Base-by-base conservation (phyloP, 2,797 vertebrate genomes). In the Emydoidea blandingii region DNA sequence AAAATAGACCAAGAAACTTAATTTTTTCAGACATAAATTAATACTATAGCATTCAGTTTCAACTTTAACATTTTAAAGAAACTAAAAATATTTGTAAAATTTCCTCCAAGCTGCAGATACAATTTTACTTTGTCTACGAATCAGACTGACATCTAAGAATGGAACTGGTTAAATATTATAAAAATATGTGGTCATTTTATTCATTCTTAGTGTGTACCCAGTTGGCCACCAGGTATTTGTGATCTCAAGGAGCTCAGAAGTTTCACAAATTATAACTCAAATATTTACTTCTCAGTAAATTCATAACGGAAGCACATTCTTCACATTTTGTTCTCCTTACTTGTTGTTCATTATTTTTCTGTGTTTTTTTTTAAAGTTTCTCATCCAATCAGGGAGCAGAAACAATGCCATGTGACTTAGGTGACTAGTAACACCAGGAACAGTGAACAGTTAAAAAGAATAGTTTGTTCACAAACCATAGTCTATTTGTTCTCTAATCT, bases 81-180 rank as follows among this genome's bases (percentile, higher is more conserved):
- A 25, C 53, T 59, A 76, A 95, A 81, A 12, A 12, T 81, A 79
- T 62, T 87, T 92, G 15, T 90, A 85, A 79, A 23, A 91, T 95
- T 41, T 87, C 5, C 19, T 81, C 72, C 76, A 89, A 90, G 5
- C 12, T 94, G 86, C 86, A 85, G 79, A 88, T 94, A 23, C 2
- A 44, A 0, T 76, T 95, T 68, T 89, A 91, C 25, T n/a, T 81
- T 94, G 81, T 92, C 90, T 95, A 90, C 93, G 41, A 90, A n/a
- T 78, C 89, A 56, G 27, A 15, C 12, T 16, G 27, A 47, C 44
- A 76, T 29, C 41, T 44, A 76, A 14, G 44, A 92, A 78, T 19
- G 44, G 29, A 95, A 79, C 79, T 85, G 76, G 53, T 41, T 94
- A 90, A 94, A 93, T 95, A 90, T 94, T 96, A 62, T 65, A 21